Percentiles rank a stretch among this genome's conserved stretches.
These are phyloP conservation scores for Microctenopoma stevenorrisi DNA, from an alignment of 2,797 vertebrate species.

Conservation along the genomic window DNA sequence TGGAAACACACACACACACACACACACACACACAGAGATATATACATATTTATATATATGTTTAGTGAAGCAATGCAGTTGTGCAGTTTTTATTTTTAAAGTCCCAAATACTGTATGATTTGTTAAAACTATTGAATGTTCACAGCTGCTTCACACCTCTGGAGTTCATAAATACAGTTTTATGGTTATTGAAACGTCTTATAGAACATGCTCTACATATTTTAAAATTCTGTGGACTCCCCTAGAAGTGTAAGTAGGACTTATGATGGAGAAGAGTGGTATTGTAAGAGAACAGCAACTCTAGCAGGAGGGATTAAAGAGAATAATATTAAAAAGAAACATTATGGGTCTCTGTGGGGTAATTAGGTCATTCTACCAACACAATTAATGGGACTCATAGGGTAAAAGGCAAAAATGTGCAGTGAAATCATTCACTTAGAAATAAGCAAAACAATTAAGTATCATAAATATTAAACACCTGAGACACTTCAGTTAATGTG, in stretches of 20 bases:
- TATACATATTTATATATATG: too few species aligned
- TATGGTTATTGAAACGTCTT: slow-evolving; percentile 16
- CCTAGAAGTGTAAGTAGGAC: slow-evolving; percentile 33
- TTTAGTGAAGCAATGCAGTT: neutral
- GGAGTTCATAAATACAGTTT: slow-evolving; percentile 13
- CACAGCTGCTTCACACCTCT: slow-evolving; percentile 2
- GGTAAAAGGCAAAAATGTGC: slow-evolving; percentile 11
- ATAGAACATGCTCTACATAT: slow-evolving; percentile 14
- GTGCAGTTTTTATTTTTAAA: too few species aligned
- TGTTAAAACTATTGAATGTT: slow-evolving; percentile 6
- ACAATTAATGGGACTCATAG: slow-evolving; percentile 23
- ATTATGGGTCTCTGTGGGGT: slow-evolving; percentile 41
- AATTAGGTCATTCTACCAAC: slow-evolving; percentile 50
- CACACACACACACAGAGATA: too few species aligned
- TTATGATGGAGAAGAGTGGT: slow-evolving; percentile 27
- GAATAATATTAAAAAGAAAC: slow-evolving; percentile 54
- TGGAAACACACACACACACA: neutral
- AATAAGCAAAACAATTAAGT: slow-evolving; percentile 10
- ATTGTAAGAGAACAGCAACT: slow-evolving; percentile 38
- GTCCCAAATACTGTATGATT: slow-evolving; percentile 9
- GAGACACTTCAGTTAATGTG: neutral
- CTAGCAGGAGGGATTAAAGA: slow-evolving; percentile 50
- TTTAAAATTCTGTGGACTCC: slow-evolving; percentile 16
- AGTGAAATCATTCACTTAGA: neutral
- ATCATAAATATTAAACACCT: slow-evolving; percentile 13